Conservation (phyloP, 2,797 vertebrate species). For the Clarias platycephalus region DNA sequence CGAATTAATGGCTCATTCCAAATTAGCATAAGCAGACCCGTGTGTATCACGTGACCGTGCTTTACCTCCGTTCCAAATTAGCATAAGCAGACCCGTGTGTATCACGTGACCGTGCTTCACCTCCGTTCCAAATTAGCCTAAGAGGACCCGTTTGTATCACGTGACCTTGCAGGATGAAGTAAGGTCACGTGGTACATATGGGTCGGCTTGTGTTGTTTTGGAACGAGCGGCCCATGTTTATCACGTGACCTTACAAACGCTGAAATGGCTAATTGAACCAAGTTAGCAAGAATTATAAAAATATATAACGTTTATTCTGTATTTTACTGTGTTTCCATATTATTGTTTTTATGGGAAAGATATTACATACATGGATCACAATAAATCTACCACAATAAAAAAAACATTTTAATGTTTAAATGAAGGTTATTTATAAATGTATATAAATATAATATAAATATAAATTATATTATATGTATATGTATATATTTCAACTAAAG, state of each 20-base stretch:
- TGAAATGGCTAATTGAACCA: too few relatives aligned
- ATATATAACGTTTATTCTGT: too few relatives aligned
- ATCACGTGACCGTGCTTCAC: not conserved
- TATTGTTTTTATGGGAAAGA: too few relatives aligned
- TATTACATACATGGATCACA: too few relatives aligned
- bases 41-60: not conserved
- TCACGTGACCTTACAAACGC: not conserved
- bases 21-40: slow-evolving; percentile 39
- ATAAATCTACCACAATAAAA: too few relatives aligned
- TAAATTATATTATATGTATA: too few relatives aligned
- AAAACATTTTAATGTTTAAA: too few relatives aligned
- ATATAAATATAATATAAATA: too few relatives aligned
- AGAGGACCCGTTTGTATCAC: not conserved
- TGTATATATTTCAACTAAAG: too few relatives aligned
- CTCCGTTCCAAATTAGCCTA: slow-evolving; percentile 43
- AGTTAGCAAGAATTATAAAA: too few relatives aligned
- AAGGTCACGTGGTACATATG: not conserved
- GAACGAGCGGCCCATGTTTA: slow-evolving; percentile 1
- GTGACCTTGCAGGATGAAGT: not conserved
- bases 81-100: slow-evolving; percentile 9
- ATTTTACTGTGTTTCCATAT: too few relatives aligned
- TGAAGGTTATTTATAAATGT: too few relatives aligned
- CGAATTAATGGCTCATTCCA: slow-evolving; percentile 22
- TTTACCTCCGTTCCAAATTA: slow-evolving; percentile 35
- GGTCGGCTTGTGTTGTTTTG: slow-evolving; percentile 30